Conservation (phyloP, 23 tunicate species). For the Clavelina lepadiformis region DNA sequence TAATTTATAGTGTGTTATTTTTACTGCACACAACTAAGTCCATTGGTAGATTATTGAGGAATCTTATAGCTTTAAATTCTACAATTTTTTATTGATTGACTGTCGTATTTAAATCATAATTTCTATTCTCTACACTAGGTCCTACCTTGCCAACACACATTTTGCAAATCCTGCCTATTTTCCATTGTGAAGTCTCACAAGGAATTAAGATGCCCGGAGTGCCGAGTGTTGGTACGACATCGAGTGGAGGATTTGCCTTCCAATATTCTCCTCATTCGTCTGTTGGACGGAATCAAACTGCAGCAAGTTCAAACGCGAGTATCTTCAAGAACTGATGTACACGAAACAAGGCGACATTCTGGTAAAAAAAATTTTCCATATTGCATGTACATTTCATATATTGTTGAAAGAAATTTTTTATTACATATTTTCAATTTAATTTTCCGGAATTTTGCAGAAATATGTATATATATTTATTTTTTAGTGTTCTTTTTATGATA, state of each 20-base stretch:
- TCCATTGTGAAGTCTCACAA: conserved; percentile 63
- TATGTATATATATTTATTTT: too few species aligned
- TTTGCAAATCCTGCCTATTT: conserved; percentile 58
- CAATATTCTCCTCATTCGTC: conserved; percentile 63
- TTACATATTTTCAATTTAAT: too few species aligned
- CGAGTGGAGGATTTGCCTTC: conserved; percentile 62
- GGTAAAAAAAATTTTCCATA: conserved; percentile 11
- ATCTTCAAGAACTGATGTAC: neutral
- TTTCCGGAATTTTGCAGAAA: too few species aligned
- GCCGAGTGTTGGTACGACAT: conserved; percentile 51
- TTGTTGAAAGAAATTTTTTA: too few species aligned
- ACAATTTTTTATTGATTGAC: too few species aligned
- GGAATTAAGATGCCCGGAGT: conserved; percentile 74
- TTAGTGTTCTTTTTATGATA: too few species aligned
- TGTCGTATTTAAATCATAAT: too few species aligned
- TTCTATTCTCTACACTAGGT: conserved; percentile 6
- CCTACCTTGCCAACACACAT: conserved; percentile 79
- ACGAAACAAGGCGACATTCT: conserved; percentile 42
- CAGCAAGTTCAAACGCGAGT: conserved; percentile 14
- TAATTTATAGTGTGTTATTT: neutral
- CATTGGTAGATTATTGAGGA: neutral
- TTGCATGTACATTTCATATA: too few species aligned
- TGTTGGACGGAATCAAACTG: conserved; percentile 52
- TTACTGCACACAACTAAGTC: neutral
- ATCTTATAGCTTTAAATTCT: too few species aligned